Base-by-base conservation (phyloP, 2,797 vertebrate species). In the Varecia variegata region DNA sequence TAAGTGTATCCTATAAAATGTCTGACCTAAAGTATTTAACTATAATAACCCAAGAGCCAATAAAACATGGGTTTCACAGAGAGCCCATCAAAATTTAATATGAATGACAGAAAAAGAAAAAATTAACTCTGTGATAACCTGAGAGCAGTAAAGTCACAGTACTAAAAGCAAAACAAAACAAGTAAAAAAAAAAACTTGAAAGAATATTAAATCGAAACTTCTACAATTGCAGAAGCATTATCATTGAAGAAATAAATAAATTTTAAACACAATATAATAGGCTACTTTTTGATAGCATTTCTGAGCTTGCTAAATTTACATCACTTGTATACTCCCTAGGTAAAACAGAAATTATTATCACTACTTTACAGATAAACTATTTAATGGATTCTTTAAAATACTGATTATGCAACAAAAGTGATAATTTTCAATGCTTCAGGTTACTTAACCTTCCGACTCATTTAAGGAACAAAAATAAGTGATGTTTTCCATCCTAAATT, bases 11-110 rank as follows among this genome's bases (percentile, higher is more conserved):
- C 21, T 95, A 52, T 62, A 96, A 97, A 97, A 81, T 47, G 7
- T 2, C 92, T 88, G 25, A 73, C 93, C 95, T 96, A 35, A 95
- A 95, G 40, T 40, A 38, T 93, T 97, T 98, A 97, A n/a, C 35
- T 89, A 23, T 73, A 96, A 52, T 2, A 9, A 43, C 1, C 25
- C 45, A 35, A 65, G 70, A 88, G 74, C 96, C 90, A 98, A 96
- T 89, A 84, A 97, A 98, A 43, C 32, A 95, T 68, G 76, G 81
- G 0, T 91, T 62, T 35, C 88, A 52, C 32, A 32, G 30, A 94
- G 35, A 96, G 25, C 38, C 35, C 14, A 89, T 67, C 35, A 95
- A 93, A 93, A 47, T 52, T 90, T 98, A 95, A 90, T 95, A 76
- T 38, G 38, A 96, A 81, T 83, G 21, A 11, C 67, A 43, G 4